Evolutionary conservation across 2,888 invertebrate species (phyloP).

Genomic region (Piscicola geometra): DNA sequence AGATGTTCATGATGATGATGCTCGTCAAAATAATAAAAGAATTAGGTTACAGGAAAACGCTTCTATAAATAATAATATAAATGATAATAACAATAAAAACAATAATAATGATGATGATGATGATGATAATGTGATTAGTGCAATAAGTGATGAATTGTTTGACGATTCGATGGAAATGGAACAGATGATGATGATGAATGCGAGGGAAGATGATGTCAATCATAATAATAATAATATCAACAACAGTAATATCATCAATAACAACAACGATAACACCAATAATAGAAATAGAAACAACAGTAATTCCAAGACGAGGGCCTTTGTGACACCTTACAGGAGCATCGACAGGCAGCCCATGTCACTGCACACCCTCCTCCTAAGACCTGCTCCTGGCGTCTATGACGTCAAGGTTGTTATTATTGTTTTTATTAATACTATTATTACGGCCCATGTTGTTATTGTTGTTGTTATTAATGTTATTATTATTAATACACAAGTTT

Average conservation of each 20-base stretch:
- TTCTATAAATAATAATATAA: not conserved
- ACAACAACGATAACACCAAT: not conserved
- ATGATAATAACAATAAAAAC: not conserved
- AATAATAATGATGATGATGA: constrained; percentile 1
- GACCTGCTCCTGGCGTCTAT: not conserved
- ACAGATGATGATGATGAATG: too few relatives aligned
- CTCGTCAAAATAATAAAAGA: not conserved
- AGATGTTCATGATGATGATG: not conserved
- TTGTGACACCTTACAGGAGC: not conserved
- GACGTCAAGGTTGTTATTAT: not conserved
- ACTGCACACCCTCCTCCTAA: not conserved
- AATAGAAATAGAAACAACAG: not conserved
- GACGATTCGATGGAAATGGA: too few relatives aligned
- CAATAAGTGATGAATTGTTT: too few relatives aligned
- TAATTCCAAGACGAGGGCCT: not conserved
- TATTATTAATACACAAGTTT: too few relatives aligned
- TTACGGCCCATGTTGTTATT: not conserved
- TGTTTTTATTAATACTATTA: not conserved
- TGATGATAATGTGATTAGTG: not conserved
- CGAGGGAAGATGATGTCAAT: too few relatives aligned
- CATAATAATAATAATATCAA: not conserved
- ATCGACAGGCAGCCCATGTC: not conserved
- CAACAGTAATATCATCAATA: not conserved
- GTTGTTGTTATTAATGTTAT: not conserved
- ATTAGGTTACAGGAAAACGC: not conserved